A percentile compares a stretch with the other conserved stretches of the same genome.
Conservation (phyloP, 2,797 vertebrate genomes). For the Telmatherina bonti region DNA sequence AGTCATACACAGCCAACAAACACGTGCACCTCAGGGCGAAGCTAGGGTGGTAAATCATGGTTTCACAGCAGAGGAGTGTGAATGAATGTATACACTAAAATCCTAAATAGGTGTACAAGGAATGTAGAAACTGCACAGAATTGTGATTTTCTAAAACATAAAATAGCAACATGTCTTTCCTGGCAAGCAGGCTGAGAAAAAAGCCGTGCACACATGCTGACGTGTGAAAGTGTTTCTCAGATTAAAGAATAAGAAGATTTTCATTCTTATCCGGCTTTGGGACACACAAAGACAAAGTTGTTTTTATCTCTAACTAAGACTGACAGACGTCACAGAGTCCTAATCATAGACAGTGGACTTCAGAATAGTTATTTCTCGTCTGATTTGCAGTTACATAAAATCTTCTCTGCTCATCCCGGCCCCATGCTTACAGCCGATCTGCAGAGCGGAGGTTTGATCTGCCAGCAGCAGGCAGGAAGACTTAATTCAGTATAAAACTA, state of each 20-base stretch:
- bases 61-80: too few relatives aligned
- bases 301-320: background rate
- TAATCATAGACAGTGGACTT: background rate
- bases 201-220: too few relatives aligned
- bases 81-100: too few relatives aligned
- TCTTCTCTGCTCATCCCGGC: background rate
- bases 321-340: background rate
- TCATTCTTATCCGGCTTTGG: background rate
- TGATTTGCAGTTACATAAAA: background rate
- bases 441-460: background rate
- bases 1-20: too few relatives aligned
- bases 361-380: background rate
- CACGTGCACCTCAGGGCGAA: too few relatives aligned
- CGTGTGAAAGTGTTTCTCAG: background rate
- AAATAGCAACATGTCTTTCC: too few relatives aligned
- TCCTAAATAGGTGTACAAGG: too few relatives aligned
- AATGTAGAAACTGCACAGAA: too few relatives aligned
- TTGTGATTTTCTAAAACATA: too few relatives aligned
- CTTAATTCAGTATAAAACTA: constrained; percentile 15
- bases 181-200: too few relatives aligned
- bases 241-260: background rate
- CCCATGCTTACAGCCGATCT: background rate
- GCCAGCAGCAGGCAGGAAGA: background rate
- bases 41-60: too few relatives aligned
- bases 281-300: background rate